Evolutionary conservation across 1,140 invertebrate species (phyloP), one percentile per base, ranked within the genome.

Genomic region (Galleria mellonella): DNA sequence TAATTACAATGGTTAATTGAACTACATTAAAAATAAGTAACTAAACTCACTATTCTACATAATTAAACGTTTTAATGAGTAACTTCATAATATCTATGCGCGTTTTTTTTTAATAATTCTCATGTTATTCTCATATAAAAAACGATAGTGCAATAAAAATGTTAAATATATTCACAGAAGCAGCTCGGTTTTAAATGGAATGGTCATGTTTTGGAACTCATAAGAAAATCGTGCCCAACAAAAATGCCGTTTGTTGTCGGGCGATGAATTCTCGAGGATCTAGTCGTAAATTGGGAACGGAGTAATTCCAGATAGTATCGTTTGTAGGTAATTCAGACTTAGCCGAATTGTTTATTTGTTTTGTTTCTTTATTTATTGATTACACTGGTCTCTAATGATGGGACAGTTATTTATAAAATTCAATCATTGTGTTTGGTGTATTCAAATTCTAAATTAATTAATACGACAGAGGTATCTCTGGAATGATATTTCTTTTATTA

Each of bases 181-280:
- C 61, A 62, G 51, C 46, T 55, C 37, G 60, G 69, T 70, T 72
- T 79, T 71, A 72, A 72, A 70, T 64, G 64, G 62, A 71, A 79
- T 72, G 66, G 55, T 71, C 66, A 65, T 79, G 72, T 79, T 76
- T 73, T 61, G 65, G 65, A 67, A 65, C 66, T 66, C 47, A 58
- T 64, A 63, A 68, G 67, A 76, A 70, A 71, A 72, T 65, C 66
- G 62, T 60, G 59, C 53, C 62, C 61, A 54, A 73, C 57, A 67
- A 73, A 71, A 74, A 75, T 77, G 67, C 70, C 65, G 51, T 36
- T 55, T 51, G 51, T 51, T 63, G 56, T 40, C 43, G 55, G 37
- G 41, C 46, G 42, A 53, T 51, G 68, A 73, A 70, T 70, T 66
- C 65, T 67, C 65, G 60, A 55, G 55, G 54, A 15, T 57, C 40